Conservation (phyloP, 2,797 vertebrate genomes). For the Falco rusticolus region DNA sequence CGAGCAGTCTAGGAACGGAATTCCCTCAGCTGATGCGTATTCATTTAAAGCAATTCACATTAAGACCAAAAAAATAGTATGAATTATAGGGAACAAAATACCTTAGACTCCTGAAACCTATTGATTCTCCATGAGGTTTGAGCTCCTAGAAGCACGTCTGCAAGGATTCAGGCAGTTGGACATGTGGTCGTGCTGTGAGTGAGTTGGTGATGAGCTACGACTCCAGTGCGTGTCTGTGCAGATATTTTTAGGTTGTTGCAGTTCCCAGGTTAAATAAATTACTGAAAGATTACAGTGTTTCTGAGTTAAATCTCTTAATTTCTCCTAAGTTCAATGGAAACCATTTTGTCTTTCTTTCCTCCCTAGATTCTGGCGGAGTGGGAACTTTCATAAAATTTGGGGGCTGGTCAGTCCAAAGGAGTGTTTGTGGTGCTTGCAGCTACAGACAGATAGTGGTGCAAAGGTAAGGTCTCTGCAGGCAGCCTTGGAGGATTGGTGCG, state of each 20-base stretch:
- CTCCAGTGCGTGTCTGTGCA: not conserved
- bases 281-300: not conserved
- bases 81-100: not conserved
- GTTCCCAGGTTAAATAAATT: not conserved
- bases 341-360: not conserved
- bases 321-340: not conserved
- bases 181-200: not conserved
- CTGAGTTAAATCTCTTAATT: not conserved
- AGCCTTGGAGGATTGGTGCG: not conserved
- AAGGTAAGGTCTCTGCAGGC: not conserved
- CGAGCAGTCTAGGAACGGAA: constrained; percentile 38
- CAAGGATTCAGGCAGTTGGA: accelerated
- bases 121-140: not conserved
- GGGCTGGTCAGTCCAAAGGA: accelerated
- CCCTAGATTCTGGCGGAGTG: not conserved
- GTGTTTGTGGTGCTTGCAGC: not conserved
- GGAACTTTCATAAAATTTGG: accelerated
- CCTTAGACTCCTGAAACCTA: not conserved
- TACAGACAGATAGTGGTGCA: not conserved
- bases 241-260: not conserved
- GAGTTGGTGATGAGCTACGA: not conserved
- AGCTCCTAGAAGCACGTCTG: not conserved
- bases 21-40: constrained; percentile 29
- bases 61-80: not conserved
- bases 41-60: constrained; percentile 52